Percentiles rank a stretch among this genome's conserved stretches.
Evolutionary conservation across 2,888 invertebrate genomes (phyloP).

Genomic region (Ochropacha duplaris): DNA sequence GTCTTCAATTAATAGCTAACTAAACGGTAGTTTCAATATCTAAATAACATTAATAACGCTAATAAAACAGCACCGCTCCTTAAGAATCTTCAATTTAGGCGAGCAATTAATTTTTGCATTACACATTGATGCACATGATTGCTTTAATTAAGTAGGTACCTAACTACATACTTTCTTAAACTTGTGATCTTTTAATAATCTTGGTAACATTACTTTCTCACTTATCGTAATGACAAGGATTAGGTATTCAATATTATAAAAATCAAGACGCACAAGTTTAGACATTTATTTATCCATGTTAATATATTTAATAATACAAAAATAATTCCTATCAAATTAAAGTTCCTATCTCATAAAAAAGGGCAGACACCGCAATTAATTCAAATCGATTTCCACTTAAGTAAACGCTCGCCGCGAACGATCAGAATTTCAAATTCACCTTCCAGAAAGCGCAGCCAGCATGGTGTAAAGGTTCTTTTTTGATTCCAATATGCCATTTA

Average conservation of each 20-base stretch:
- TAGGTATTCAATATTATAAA: not conserved
- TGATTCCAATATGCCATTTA: constrained; percentile 81
- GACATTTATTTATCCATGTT: constrained; percentile 17
- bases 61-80: not conserved
- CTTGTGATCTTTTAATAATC: too few relatives aligned
- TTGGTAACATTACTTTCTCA: too few relatives aligned
- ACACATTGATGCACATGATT: not conserved
- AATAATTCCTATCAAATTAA: constrained; percentile 71
- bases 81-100: not conserved
- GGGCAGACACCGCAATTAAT: constrained; percentile 63
- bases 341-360: constrained; percentile 67
- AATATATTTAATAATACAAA: constrained; percentile 38
- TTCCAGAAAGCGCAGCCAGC: constrained; percentile 69
- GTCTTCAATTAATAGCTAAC: constrained; percentile 1
- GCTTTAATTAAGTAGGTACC: too few relatives aligned
- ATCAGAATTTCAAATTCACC: constrained; percentile 80
- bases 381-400: constrained; percentile 80
- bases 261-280: not conserved
- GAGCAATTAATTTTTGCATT: not conserved
- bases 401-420: constrained; percentile 63
- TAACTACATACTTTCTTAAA: too few relatives aligned
- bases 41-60: not conserved
- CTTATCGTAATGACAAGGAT: not conserved
- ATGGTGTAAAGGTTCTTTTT: constrained; percentile 80
- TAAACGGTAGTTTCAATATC: not conserved